Evolutionary conservation across 2,113 vertebrate species (phyloP).

Genomic region (Uropsilus gracilis): DNA sequence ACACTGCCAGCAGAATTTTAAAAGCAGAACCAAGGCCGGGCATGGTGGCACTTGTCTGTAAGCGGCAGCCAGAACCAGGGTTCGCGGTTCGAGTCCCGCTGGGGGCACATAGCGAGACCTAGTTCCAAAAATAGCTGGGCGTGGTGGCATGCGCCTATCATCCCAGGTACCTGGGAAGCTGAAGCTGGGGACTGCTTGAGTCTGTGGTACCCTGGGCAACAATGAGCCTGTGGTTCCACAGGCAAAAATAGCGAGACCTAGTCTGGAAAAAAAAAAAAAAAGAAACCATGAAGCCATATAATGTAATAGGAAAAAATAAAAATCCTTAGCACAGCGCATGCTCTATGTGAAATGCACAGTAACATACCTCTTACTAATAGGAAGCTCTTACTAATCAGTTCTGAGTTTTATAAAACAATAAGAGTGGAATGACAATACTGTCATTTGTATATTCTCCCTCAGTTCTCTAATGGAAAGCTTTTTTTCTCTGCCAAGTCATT

Average conservation of each 20-base stretch:
- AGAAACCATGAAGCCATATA: constrained; percentile 31
- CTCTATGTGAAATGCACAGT: neutral
- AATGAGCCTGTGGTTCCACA: no score
- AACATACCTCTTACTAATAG: constrained; percentile 66
- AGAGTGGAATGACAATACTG: constrained; percentile 86
- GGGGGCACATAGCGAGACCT: no score
- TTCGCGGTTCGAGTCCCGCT: no score
- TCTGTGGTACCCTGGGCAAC: no score
- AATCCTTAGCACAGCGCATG: neutral
- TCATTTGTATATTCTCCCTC: constrained; percentile 89
- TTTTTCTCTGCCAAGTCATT: constrained; percentile 92
- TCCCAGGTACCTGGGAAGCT: no score
- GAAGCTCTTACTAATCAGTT: constrained; percentile 87
- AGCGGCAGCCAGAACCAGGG: no score
- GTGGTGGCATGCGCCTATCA: no score
- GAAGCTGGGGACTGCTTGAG: no score
- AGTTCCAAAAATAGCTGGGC: no score
- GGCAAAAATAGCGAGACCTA: no score
- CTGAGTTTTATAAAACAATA: constrained; percentile 86
- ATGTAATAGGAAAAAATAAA: neutral
- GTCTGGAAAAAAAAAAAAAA: no score
- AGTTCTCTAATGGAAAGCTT: constrained; percentile 89
- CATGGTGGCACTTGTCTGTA: no score
- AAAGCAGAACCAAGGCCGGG: constrained; percentile 59
- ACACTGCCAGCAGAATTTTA: constrained; percentile 29